Evolutionary conservation across 2,888 invertebrate species (phyloP), one percentile per base, ranked within the genome.

Genomic region (Trachelus troglodyta): DNA sequence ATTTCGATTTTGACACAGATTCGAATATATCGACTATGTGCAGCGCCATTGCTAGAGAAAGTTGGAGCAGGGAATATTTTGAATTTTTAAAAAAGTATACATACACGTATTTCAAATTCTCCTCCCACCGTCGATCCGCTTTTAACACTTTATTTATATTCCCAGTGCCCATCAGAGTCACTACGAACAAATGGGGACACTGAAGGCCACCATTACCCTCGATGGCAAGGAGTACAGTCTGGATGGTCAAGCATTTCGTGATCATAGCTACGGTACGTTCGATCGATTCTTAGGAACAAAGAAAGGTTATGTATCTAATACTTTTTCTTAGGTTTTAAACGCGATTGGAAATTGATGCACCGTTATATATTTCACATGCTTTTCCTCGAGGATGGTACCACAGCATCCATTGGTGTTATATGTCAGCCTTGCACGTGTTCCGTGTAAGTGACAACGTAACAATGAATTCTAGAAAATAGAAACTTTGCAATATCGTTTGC

Each of bases 341-440:
- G 97, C 31, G 96, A 97, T 86, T 96, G 96, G 94, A 93, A 93
- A 69, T 90, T 95, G 82, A 94, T 97, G 92, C 95, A 96, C 88
- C 93, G 97, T 23, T 97, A 97, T 89, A 95, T 95, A 3, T 95
- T 96, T 90, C 96, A 96, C 90, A 95, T 96, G 89, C 94, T 96
- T 68, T 95, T 95, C 88, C 92, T 97, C 76, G 93, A 95, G 69
- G 94, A 97, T 88, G 95, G 95, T 30, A 93, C 94, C 73, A 94
- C 93, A 85, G 93, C 96, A 81, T 94, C 95, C 79, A 93, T 96
- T 0, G 96, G 96, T 1, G 94, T 96, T 76, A 94, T 97, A 78
- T 96, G 95, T 82, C 96, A 97, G 89, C 97, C 97, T 0, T 93
- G 93, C 76, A 94, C 94, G 0, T 93, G 93, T 34, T 93, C 95